Evolutionary conservation across 2,888 invertebrate species (phyloP), one percentile per base, ranked within the genome.

Genomic region (Eurois occulta): DNA sequence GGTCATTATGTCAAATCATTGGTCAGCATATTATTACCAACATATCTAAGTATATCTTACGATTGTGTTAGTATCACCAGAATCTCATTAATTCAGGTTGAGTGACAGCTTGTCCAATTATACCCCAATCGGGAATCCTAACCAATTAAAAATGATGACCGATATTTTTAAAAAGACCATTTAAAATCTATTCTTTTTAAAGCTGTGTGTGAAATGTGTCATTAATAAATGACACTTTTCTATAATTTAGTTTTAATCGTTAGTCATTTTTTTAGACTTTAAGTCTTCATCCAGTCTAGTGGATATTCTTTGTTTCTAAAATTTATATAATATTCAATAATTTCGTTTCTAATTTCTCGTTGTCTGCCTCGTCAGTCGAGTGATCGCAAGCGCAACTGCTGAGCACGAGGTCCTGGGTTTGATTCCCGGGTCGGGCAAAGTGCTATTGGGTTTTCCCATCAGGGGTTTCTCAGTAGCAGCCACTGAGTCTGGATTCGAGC

Each of bases 101-200:
- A 87, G 85, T 89, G 91, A 90, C 91, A 90, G 86, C 86, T 83
- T 86, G 86, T 90, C 90, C 91, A 93, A 92, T 93, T 92, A 91
- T 88, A 89, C 85, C 86, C 81, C 87, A 89, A 86, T 90, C 85
- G 77, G 69, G 89, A 67, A 84, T 88, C 87, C 88, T 89, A 89
- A 91, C 88, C 89, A 90, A 91, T 93, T 92, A 89, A 87, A 90
- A 86, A 73, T 67, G 55, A 78, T 75, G 75, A 73, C 78, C 66
- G 48, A 77, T 62, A 70, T 82, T 79, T 81, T 69, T 60, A 68
- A 77, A 66, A 28, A 75, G 67, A 75, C 74, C 77, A 35, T n/a
- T 69, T 78, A 13, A 69, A 43, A 43, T 16, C 46, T 2, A 24
- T 24, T 65, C 0, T 41, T 76, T 58, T 76, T 58, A 16, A 28